Evolutionary conservation across 1,140 invertebrate species (phyloP), one percentile per base, ranked within the genome.

Genomic region (Plectus sambesii): DNA sequence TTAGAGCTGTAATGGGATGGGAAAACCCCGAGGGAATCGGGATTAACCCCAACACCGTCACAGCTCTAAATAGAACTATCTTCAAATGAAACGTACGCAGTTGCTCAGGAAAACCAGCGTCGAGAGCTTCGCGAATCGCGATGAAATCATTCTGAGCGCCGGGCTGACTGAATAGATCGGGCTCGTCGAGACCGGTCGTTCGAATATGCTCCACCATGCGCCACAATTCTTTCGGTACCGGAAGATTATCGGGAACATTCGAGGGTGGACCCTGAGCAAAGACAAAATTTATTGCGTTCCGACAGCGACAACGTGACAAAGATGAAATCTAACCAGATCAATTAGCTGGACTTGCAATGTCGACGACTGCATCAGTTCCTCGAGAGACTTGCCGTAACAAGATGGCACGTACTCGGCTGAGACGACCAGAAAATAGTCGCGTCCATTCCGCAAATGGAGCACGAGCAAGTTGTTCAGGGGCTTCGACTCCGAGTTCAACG

Each of bases 401-500:
- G 23, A 44, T 9, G 24, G 40, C 19, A 27, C 23, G 30, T 62
- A 68, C n/a, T 48, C 48, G 5, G 63, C 64, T 6, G 50, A 38
- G 19, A 68, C 50, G 3, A 63, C 61, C 29, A 67, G 51, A 48
- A 67, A 67, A 53, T 64, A 58, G 40, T 67, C 63, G 12, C 64
- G 26, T 33, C 64, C 64, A 6, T 63, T 47, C n/a, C 63, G 55
- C 20, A 67, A 44, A 37, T 50, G 43, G 3, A 69, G 41, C 2
- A 67, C 53, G 2, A 67, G 35, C 53, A 69, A 67, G 23, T 58
- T 55, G 22, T 45, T 23, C 9, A 55, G 33, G 33, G 39, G 41
- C 5, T 26, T 35, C 6, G 46, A 23, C 9, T 30, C 29, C 9
- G 40, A 37, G 20, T 43, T 27, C 8, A 58, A 33, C n/a, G 39